A percentile compares a stretch with the other conserved stretches of the same genome.
Conservation (phyloP, 2,888 invertebrate genomes). For the Cosmia pyralina region DNA sequence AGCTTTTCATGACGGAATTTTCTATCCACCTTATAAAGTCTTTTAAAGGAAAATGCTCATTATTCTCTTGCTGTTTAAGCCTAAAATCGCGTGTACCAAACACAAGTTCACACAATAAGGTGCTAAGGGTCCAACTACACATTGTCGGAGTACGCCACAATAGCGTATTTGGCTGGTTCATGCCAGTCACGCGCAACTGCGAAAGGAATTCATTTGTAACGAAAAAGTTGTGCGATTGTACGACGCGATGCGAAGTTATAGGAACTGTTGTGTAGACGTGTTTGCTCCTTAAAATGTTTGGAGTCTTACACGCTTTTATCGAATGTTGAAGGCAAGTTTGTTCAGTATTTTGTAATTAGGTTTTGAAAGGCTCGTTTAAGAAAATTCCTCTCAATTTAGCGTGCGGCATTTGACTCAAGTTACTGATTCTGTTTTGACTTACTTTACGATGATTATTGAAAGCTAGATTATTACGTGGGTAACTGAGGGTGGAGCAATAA, state of each 20-base stretch:
- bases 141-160: conserved; percentile 66
- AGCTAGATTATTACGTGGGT: neutral
- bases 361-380: conserved; percentile 10
- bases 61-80: conserved; percentile 9
- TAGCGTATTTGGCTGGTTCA: conserved; percentile 67
- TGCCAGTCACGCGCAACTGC: conserved; percentile 74
- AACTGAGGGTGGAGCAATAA: no score
- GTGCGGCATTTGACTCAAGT: conserved; percentile 4
- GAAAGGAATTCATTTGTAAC: conserved; percentile 81
- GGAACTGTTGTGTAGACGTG: conserved; percentile 46
- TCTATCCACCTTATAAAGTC: conserved; percentile 25
- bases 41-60: conserved; percentile 24
- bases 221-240: conserved; percentile 72
- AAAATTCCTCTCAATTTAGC: conserved; percentile 8
- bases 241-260: conserved; percentile 35
- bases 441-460: neutral
- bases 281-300: conserved; percentile 56
- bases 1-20: conserved; percentile 54
- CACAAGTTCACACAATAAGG: conserved; percentile 55
- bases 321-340: conserved; percentile 15
- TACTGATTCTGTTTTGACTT: conserved; percentile 28
- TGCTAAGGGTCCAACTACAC: conserved; percentile 65
- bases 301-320: conserved; percentile 30
- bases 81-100: conserved; percentile 44
- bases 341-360: conserved; percentile 41